These are phyloP conservation scores for Stigmatopora nigra DNA, from an alignment of 2,113 vertebrate species.

Conservation along the genomic window DNA sequence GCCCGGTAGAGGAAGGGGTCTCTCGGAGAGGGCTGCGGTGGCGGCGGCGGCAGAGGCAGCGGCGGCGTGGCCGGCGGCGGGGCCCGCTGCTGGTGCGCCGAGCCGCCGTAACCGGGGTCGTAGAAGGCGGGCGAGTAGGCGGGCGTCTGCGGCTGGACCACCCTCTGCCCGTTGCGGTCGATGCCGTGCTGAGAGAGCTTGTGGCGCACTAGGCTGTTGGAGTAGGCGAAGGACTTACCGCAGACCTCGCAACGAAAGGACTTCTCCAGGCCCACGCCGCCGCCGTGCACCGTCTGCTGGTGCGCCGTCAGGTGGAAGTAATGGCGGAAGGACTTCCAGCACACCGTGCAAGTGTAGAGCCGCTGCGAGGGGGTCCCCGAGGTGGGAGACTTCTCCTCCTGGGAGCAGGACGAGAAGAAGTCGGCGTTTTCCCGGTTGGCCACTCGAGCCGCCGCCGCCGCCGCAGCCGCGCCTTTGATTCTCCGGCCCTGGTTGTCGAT, in stretches of 20 bases:
- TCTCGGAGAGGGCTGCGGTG: too few species aligned
- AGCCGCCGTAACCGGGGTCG: slow-evolving; percentile 38
- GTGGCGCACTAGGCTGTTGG: slow-evolving; percentile 87
- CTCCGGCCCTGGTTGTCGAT: slow-evolving; percentile 64
- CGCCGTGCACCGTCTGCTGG: slow-evolving; percentile 80
- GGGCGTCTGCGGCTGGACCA: slow-evolving; percentile 43
- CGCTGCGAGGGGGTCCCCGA: slow-evolving; percentile 66
- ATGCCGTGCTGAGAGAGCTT: slow-evolving; percentile 79
- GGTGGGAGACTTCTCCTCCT: slow-evolving; percentile 66
- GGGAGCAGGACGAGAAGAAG: slow-evolving; percentile 67
- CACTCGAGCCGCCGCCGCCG: slow-evolving; percentile 40
- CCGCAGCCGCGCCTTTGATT: slow-evolving; percentile 54
- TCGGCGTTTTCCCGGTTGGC: slow-evolving; percentile 52
- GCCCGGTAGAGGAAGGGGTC: slow-evolving; percentile 66
- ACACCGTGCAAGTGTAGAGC: slow-evolving; percentile 74
- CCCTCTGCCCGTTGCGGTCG: slow-evolving; percentile 54
- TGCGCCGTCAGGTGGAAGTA: slow-evolving; percentile 88
- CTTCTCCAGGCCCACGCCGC: slow-evolving; percentile 69
- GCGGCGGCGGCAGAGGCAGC: slow-evolving; percentile 11
- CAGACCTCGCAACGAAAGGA: slow-evolving; percentile 87
- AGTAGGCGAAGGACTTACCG: slow-evolving; percentile 87
- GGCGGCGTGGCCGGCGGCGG: neutral
- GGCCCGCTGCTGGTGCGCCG: slow-evolving; percentile 43
- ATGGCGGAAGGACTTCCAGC: slow-evolving; percentile 88
- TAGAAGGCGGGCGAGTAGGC: slow-evolving; percentile 67